Base-by-base conservation (phyloP, 2,113 vertebrate species). In the Plotosus lineatus region DNA sequence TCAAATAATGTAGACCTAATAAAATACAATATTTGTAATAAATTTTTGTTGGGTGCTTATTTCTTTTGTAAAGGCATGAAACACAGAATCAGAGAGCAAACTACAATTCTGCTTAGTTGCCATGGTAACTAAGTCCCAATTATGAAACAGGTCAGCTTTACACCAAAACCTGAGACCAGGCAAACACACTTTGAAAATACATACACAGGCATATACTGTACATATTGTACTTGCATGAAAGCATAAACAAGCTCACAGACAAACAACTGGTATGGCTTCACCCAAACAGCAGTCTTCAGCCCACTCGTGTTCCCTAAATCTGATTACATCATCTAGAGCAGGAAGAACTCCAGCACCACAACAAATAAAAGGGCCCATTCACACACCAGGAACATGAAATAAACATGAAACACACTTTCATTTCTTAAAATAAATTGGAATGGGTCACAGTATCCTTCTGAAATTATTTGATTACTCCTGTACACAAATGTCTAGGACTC, bases 71-170 rank as follows among this genome's bases (percentile, higher is more conserved):
- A 48, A 78, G 56, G 14, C 31, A 28, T 26, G 38, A 65, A 50
- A 38, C 26, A 38, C 21, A 48, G 68, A 11, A 72, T 50, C 38
- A 58, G 36, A 74, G 23, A 77, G 3, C 61, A 63, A 33, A 66
- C 82, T 81, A 84, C 73, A 28, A 68, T 42, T 58, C 66, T 75
- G 38, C 60, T 79, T 55, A 80, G 88, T 88, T 88, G 66, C 81
- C 82, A 87, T 87, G 75, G 87, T 44, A 73, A 87, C 66, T 48
- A 33, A 51, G 48, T 76, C 81, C 79, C 79, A 79, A 76, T 86
- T 89, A 89, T 71, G 50, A 74, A 87, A 88, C 81, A 74, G 68
- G 81, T 80, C 81, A 9, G 58, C 80, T 81, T 83, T 55, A 77
- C 61, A 85, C 81, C 78, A 72, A 80, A 89, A 89, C 85, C 38